These are phyloP conservation scores for Oligia fasciuncula DNA, from an alignment of 2,888 invertebrate species.

Conservation along the genomic window DNA sequence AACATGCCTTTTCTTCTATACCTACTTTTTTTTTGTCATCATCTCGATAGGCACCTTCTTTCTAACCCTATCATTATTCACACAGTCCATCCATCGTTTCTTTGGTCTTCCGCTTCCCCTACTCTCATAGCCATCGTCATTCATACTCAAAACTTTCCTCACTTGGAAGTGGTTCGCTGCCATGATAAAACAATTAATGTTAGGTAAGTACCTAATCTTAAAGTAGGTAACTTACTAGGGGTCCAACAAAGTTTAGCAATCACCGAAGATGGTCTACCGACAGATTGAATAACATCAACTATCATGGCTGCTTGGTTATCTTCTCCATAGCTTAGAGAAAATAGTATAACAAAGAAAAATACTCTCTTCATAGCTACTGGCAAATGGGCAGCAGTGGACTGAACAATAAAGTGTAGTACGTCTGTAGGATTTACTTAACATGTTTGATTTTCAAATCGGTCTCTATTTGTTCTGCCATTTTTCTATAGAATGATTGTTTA, in stretches of 20 bases:
- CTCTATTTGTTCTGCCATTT: constrained; percentile 49
- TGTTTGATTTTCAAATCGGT: constrained; percentile 63
- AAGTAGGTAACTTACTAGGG: constrained; percentile 71
- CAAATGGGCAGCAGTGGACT: neutral
- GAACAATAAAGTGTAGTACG: constrained; percentile 9
- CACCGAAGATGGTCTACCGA: constrained; percentile 75
- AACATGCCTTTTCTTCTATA: neutral
- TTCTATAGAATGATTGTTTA: constrained; percentile 39
- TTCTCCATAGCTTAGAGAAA: constrained; percentile 63
- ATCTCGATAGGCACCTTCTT: neutral
- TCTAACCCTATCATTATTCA: neutral
- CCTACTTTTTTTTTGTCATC: neutral
- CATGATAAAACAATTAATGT: neutral
- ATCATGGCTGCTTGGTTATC: constrained; percentile 70
- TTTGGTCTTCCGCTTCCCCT: neutral
- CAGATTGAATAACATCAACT: constrained; percentile 75
- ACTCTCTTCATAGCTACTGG: constrained; percentile 50
- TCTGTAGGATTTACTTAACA: neutral
- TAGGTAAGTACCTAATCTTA: neutral
- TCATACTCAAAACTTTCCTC: neutral
- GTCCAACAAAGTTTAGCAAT: constrained; percentile 79
- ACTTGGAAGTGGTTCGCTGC: neutral
- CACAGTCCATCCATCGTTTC: neutral
- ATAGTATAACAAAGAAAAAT: constrained; percentile 50
- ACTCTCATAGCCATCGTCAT: neutral